phyloP scores from a whole-genome alignment of 2,888 invertebrate genomes.

The Ophion costatus region DNA sequence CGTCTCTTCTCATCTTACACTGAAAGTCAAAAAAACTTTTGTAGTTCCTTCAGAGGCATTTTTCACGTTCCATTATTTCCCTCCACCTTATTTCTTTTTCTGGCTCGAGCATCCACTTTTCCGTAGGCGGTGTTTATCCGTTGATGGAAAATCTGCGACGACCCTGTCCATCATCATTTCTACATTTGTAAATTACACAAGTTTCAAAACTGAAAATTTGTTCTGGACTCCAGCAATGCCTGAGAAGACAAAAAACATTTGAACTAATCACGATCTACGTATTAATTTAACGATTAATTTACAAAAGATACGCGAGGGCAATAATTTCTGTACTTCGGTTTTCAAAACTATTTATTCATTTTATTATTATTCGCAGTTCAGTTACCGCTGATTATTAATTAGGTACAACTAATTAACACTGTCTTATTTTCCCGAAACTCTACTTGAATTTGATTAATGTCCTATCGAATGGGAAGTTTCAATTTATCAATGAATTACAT shows the following conservation, averaged over 20 bases:
- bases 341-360: no score
- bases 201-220: background rate
- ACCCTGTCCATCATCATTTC: conserved; percentile 38
- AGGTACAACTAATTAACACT: background rate
- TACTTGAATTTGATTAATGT: background rate
- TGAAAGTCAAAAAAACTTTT: conserved; percentile 25
- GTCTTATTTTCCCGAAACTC: no score
- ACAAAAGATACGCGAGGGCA: background rate
- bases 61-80: conserved; percentile 30
- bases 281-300: background rate
- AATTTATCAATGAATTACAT: background rate
- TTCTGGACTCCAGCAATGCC: background rate
- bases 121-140: conserved; percentile 23
- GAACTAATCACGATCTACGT: background rate
- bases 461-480: background rate
- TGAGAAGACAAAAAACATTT: background rate
- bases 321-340: background rate
- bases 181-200: conserved; percentile 14
- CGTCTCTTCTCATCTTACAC: conserved; percentile 49
- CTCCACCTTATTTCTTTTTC: conserved; percentile 11
- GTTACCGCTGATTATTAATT: no score
- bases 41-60: conserved; percentile 31
- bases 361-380: no score
- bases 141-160: conserved; percentile 35
- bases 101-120: background rate